These are phyloP conservation scores for Paragorgia papillata DNA, from an alignment of 92 coral and sea anemone species.

Conservation along the genomic window DNA sequence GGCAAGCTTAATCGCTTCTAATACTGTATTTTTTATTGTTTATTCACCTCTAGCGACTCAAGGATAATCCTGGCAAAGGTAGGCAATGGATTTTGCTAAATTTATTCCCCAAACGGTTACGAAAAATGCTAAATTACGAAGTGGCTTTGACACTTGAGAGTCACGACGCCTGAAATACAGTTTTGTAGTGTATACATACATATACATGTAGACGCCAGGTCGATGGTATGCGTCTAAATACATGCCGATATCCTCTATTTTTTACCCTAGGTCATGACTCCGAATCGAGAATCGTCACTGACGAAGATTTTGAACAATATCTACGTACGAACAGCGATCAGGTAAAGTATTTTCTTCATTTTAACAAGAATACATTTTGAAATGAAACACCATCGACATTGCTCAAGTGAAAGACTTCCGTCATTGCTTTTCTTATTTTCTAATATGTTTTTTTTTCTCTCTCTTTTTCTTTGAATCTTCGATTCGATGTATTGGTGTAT, in stretches of 20 bases:
- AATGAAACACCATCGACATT: not conserved
- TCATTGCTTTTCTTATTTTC: not conserved
- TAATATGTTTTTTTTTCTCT: conserved; percentile 13
- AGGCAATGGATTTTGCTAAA: not conserved
- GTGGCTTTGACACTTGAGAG: too few species aligned
- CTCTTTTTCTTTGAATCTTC: not conserved
- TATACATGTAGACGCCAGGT: not conserved
- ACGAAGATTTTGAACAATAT: conserved; percentile 89
- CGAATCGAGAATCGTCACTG: conserved; percentile 73
- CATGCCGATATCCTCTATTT: not conserved
- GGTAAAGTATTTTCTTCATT: conserved; percentile 64
- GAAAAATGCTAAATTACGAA: too few species aligned
- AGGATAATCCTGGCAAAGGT: conserved; percentile 45
- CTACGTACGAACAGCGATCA: conserved; percentile 79
- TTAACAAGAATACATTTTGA: not conserved
- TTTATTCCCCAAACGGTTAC: too few species aligned
- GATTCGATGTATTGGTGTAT: not conserved
- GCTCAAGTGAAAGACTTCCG: not conserved
- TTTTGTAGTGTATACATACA: conserved; percentile 8
- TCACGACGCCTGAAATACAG: conserved; percentile 12
- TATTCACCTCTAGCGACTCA: conserved; percentile 12
- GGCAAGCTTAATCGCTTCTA: not conserved
- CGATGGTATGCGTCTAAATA: not conserved
- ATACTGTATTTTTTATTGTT: not conserved
- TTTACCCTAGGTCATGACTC: conserved; percentile 74